A percentile compares a stretch with the other conserved stretches of the same genome.
Evolutionary conservation across 2,797 vertebrate species (phyloP).

Genomic region (Nothura maculosa): DNA sequence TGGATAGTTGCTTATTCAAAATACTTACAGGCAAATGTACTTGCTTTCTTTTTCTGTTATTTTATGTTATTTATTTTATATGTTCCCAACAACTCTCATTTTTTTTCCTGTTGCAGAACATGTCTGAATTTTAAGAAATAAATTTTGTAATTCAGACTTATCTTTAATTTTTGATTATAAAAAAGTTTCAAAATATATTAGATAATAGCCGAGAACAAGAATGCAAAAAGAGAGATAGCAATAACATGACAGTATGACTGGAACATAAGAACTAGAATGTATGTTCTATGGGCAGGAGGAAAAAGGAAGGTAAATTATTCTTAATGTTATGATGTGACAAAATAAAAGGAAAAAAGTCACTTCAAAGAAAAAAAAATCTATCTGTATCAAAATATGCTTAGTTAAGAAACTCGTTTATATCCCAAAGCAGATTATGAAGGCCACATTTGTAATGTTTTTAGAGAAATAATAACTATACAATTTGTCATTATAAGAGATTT

Average conservation of each 20-base stretch:
- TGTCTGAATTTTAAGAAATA: background rate
- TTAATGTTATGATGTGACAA: background rate
- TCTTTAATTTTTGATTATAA: background rate
- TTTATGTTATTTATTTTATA: background rate
- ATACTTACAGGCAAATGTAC: background rate
- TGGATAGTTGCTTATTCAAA: background rate
- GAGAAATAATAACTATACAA: background rate
- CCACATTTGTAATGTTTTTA: background rate
- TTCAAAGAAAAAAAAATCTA: background rate
- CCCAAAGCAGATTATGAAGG: background rate
- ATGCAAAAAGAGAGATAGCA: background rate
- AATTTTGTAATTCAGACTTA: background rate
- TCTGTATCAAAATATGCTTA: background rate
- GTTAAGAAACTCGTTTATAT: background rate
- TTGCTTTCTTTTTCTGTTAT: background rate
- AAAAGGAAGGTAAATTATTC: background rate
- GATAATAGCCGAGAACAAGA: background rate
- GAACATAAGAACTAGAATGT: background rate
- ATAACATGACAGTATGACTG: background rate
- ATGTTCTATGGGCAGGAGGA: background rate
- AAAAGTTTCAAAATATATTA: background rate
- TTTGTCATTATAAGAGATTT: background rate
- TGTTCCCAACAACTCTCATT: background rate
- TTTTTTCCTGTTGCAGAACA: background rate
- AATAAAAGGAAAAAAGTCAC: background rate